Evolutionary conservation across 2,797 vertebrate genomes (phyloP).

Genomic region (Falco concolor): DNA sequence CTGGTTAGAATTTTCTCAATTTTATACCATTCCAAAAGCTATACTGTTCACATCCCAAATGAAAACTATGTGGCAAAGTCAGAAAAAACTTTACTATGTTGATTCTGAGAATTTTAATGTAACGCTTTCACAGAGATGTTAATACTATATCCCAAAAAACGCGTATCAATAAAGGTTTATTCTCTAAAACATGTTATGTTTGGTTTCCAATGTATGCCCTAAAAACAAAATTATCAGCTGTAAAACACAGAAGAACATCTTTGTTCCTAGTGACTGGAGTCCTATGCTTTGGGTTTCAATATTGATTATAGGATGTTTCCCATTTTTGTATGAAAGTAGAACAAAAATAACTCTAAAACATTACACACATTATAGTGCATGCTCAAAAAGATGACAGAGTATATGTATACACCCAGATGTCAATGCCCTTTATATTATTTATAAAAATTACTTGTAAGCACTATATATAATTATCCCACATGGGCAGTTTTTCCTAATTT

Average conservation of each 20-base stretch:
- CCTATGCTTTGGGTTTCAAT: constrained; percentile 45
- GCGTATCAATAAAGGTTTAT: constrained; percentile 36
- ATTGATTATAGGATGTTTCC: constrained; percentile 50
- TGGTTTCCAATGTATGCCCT: constrained; percentile 57
- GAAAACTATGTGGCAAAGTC: constrained; percentile 53
- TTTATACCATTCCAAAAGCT: constrained; percentile 53
- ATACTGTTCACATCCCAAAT: constrained; percentile 36
- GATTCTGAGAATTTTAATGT: constrained; percentile 53
- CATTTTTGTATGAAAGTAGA: constrained; percentile 24
- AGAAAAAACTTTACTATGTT: constrained; percentile 56
- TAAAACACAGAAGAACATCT: constrained; percentile 70
- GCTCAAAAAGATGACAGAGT: background rate
- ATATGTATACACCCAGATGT: background rate
- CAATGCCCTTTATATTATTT: background rate
- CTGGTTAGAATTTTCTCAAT: constrained; percentile 32
- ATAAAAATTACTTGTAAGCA: background rate
- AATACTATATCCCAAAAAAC: constrained; percentile 28
- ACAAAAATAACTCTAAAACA: constrained; percentile 35
- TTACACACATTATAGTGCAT: background rate
- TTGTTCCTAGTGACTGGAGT: constrained; percentile 70
- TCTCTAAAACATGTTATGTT: constrained; percentile 42
- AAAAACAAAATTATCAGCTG: constrained; percentile 72
- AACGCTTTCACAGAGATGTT: constrained; percentile 39
- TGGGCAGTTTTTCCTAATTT: background rate
- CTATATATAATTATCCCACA: background rate